A percentile compares a stretch with the other conserved stretches of the same genome.
phyloP scores from a whole-genome alignment of 2,888 invertebrate genomes.

The Aquatica leii region DNA sequence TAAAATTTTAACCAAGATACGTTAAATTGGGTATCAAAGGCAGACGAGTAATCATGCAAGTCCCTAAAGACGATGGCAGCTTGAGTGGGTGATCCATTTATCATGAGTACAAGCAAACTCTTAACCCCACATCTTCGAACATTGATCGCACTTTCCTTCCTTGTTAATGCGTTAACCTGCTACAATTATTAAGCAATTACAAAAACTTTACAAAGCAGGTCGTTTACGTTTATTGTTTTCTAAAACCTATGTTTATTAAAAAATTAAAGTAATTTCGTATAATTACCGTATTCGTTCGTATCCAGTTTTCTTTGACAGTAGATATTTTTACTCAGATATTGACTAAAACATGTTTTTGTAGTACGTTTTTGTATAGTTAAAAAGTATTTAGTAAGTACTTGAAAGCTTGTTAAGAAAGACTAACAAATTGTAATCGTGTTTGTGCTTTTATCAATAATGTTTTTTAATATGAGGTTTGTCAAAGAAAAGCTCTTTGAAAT shows the following conservation, averaged over 20 bases:
- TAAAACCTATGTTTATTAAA: neutral
- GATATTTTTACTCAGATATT: no score
- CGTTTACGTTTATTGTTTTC: neutral
- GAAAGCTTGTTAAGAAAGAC: no score
- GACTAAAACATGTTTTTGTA: no score
- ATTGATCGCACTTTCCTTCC: constrained; percentile 27
- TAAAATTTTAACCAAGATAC: constrained; percentile 21
- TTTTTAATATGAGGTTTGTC: no score
- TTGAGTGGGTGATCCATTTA: constrained; percentile 37
- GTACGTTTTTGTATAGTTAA: no score
- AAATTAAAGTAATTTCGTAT: no score
- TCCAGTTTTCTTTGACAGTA: no score
- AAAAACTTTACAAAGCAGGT: neutral
- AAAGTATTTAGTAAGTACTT: no score
- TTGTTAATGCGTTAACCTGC: constrained; percentile 8
- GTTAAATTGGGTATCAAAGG: constrained; percentile 28
- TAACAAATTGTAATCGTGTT: no score
- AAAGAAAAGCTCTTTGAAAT: no score
- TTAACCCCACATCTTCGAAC: constrained; percentile 27
- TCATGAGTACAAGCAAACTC: constrained; percentile 31
- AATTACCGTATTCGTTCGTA: no score
- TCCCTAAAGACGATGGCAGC: constrained; percentile 35
- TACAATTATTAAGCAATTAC: constrained; percentile 13
- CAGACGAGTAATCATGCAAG: constrained; percentile 33
- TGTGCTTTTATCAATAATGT: no score